phyloP scores from a whole-genome alignment of 2,888 invertebrate genomes.

The Allacma fusca region DNA sequence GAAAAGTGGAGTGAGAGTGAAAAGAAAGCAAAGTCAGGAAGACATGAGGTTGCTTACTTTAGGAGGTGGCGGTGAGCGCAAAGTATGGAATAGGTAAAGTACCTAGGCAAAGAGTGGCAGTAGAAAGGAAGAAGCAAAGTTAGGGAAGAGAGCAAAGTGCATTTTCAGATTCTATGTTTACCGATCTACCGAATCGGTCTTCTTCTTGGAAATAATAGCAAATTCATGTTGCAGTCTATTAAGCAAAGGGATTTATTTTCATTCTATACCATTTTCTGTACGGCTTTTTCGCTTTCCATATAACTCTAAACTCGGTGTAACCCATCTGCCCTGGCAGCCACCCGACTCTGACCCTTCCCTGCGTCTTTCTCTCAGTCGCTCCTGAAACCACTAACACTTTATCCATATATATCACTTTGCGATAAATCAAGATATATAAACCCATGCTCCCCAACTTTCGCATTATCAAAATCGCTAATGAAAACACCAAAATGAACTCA shows the following conservation, averaged over 20 bases:
- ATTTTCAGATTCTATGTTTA: conserved; percentile 62
- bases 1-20: conserved; percentile 39
- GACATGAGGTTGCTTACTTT: conserved; percentile 37
- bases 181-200: conserved; percentile 62
- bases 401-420: conserved; percentile 53
- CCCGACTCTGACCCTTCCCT: conserved; percentile 45
- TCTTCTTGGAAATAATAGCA: conserved; percentile 68
- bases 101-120: conserved; percentile 42
- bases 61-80: conserved; percentile 23
- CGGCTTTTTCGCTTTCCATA: conserved; percentile 35
- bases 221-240: conserved; percentile 69
- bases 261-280: conserved; percentile 63
- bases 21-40: conserved; percentile 55
- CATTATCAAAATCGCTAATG: conserved; percentile 58
- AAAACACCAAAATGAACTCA: conserved; percentile 59
- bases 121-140: conserved; percentile 41
- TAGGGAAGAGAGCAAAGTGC: conserved; percentile 61
- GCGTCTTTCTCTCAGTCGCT: conserved; percentile 20
- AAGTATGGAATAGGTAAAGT: conserved; percentile 35
- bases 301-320: conserved; percentile 35
- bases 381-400: conserved; percentile 30
- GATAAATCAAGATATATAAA: conserved; percentile 57
- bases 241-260: conserved; percentile 69
- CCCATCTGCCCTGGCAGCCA: conserved; percentile 41
- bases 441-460: conserved; percentile 46